phyloP scores from a whole-genome alignment of 2,888 invertebrate genomes.

The Torymus auratus region DNA sequence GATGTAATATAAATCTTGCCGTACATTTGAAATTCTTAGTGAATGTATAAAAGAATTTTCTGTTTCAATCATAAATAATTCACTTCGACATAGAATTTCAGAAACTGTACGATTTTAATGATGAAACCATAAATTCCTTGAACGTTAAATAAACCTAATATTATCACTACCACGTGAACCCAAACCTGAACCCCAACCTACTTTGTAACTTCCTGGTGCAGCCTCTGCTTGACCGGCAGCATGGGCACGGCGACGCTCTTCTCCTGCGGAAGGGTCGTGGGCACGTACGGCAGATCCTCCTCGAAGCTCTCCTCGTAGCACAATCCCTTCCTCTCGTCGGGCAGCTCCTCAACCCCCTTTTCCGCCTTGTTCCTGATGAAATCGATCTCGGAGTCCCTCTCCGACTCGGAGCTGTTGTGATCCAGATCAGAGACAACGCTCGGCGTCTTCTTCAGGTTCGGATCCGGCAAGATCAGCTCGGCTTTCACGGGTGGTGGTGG shows the following conservation, averaged over 20 bases:
- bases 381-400: conserved; percentile 83
- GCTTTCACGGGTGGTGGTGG: conserved; percentile 23
- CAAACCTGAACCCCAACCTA: neutral
- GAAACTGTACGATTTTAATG: no score
- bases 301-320: conserved; percentile 91
- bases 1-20: no score
- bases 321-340: conserved; percentile 85
- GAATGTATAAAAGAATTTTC: no score
- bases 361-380: conserved; percentile 68
- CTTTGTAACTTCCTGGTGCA: conserved; percentile 69
- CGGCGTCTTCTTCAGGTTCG: conserved; percentile 66
- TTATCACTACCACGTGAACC: no score
- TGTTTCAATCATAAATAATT: no score
- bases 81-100: no score
- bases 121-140: no score
- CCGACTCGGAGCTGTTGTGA: conserved; percentile 82
- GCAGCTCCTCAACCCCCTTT: conserved; percentile 80
- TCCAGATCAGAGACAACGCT: conserved; percentile 72
- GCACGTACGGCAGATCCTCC: conserved; percentile 89
- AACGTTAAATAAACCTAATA: neutral
- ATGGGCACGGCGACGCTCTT: conserved; percentile 89
- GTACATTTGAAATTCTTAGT: no score
- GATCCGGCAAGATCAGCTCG: conserved; percentile 45
- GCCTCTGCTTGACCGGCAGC: conserved; percentile 86
- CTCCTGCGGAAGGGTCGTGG: conserved; percentile 92